Conservation (phyloP, 2,797 vertebrate species). For the Phrynocephalus vlangalii region DNA sequence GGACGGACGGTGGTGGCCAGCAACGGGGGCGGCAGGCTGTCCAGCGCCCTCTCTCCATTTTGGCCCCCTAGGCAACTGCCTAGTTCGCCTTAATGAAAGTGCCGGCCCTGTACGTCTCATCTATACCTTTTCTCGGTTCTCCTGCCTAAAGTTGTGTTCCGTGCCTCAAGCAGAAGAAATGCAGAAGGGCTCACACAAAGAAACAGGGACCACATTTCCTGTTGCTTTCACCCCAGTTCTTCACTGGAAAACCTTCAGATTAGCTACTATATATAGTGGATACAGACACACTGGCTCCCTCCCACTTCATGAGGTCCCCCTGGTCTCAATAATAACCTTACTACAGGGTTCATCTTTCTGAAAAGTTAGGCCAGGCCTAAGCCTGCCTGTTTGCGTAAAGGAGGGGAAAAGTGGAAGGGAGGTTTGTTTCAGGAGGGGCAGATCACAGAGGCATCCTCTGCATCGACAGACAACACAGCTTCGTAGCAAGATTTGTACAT, state of each 20-base stretch:
- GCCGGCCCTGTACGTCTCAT: no score
- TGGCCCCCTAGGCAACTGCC: no score
- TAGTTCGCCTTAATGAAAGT: no score
- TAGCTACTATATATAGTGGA: not conserved
- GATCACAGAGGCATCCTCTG: not conserved
- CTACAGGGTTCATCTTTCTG: conserved; percentile 16
- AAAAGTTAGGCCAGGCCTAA: conserved; percentile 29
- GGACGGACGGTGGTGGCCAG: no score
- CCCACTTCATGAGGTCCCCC: not conserved
- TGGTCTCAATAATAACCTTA: not conserved
- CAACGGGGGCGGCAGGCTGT: no score
- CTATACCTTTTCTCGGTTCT: not conserved
- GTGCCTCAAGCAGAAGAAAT: not conserved
- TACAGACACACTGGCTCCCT: not conserved
- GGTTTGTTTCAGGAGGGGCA: conserved; percentile 4
- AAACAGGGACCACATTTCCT: not conserved
- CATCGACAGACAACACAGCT: not conserved
- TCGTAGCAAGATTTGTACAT: not conserved
- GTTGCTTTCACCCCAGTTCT: not conserved
- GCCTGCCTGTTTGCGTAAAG: conserved; percentile 25
- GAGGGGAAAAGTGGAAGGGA: conserved; percentile 14
- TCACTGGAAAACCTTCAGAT: not conserved
- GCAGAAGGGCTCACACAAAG: not conserved
- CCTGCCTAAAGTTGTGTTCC: not conserved
- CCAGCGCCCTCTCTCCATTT: no score